Base-by-base conservation (phyloP, 1,140 invertebrate species). In the Adelges cooleyi region DNA sequence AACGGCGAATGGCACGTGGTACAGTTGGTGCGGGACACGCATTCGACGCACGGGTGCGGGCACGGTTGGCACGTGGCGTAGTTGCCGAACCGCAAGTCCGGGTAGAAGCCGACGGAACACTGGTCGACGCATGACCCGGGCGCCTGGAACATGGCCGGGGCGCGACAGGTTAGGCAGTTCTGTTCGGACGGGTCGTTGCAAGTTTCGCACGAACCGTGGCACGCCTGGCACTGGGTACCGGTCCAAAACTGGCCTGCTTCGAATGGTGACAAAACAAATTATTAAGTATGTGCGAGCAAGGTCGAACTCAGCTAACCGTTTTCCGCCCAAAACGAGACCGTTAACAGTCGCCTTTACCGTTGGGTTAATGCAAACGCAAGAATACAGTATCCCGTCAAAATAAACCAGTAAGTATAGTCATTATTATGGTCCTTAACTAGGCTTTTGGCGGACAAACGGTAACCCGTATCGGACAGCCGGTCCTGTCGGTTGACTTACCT, bases 21-120 rank as follows among this genome's bases (percentile, higher is more conserved):
- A 70, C 90, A 92, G 69, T 89, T 88, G 42, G 84, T 78, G 65
- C 84, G 80, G 1, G 86, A 86, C 2, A 82, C 81, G 71, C 89
- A 92, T 20, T 83, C 81, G 1, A 80, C 78, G 73, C 89, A 92
- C 0, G 86, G 86, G 70, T 89, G 86, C 38, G 86, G 70, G 71
- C 89, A 92, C 2, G 84, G 85, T 1, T 82, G 77, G 71, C 89
- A 91, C 1, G 82, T 74, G 2, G 82, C 8, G 80, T 80, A 50
- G 22, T 23, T 51, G 18, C 29, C 56, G 18, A 62, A 62, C 8
- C 56, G n/a, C n/a, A 62, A 46, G 18, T 62, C 56, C 70, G 6
- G 74, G 70, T 84, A 91, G 71, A 78, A 86, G 0, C 86, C 86
- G 50, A 80, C 79, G 54, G 83, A 82, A 73, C 88, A 91, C 53